These are phyloP conservation scores for Catharus ustulatus DNA, from an alignment of 2,797 vertebrate genomes.

Conservation along the genomic window DNA sequence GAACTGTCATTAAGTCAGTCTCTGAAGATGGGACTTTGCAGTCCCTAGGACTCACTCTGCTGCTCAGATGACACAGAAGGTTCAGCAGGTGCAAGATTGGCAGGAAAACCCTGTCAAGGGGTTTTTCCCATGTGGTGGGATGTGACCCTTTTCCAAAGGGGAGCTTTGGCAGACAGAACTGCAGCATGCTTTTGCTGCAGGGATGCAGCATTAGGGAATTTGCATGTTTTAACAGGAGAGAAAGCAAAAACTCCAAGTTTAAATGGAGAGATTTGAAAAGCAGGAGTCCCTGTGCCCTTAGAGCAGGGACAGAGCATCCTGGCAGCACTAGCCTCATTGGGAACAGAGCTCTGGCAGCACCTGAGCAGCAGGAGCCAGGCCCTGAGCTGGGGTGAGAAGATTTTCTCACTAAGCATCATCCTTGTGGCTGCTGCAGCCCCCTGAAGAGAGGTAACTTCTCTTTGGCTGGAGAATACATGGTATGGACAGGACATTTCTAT, in stretches of 20 bases:
- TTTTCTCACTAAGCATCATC: not conserved
- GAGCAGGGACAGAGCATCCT: not conserved
- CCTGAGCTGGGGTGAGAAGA: accelerated
- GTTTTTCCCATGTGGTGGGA: not conserved
- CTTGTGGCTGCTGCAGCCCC: not conserved
- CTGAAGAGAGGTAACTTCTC: not conserved
- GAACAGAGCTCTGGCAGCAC: not conserved
- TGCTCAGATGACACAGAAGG: not conserved
- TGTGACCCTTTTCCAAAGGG: not conserved
- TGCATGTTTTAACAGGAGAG: not conserved
- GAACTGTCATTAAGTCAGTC: not conserved
- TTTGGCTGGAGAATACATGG: not conserved
- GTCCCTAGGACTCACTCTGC: not conserved
- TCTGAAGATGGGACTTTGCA: not conserved
- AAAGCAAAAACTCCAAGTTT: not conserved
- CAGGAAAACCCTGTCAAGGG: not conserved
- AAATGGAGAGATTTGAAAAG: not conserved
- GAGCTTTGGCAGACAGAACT: not conserved
- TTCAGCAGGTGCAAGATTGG: not conserved
- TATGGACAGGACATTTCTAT: not conserved
- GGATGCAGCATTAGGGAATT: not conserved
- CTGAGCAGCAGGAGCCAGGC: accelerated
- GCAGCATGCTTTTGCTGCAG: not conserved
- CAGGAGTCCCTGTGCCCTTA: not conserved
- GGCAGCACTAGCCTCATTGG: not conserved